Base-by-base conservation (phyloP, 2,888 invertebrate genomes). In the Tetragonisca angustula region DNA sequence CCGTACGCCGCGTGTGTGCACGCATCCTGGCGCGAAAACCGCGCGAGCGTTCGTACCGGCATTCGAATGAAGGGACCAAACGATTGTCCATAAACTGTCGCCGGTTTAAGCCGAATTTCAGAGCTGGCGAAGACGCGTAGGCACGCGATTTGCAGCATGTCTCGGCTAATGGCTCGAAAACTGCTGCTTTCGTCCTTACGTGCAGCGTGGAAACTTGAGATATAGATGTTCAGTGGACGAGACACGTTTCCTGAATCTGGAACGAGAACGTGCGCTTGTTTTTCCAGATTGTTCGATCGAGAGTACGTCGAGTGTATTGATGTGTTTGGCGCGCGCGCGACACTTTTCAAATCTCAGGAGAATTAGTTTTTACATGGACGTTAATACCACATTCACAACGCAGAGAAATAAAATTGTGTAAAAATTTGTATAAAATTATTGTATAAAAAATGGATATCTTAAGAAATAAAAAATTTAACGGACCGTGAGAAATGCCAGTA, bases 71-170 rank as follows among this genome's bases (percentile, higher is more conserved):
- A 74, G 59, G 72, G 62, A 9, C 43, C 62, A 27, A 27, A 21
- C 61, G 75, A 75, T 83, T 72, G 82, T 62, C 71, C 75, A 83
- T 75, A 56, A 83, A 71, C 65, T 68, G 81, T 81, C 61, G 65
- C n/a, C 67, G 75, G 64, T 82, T 82, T 74, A 1, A 81, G 75
- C 70, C 32, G 71, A 81, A 76, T 81, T 81, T 70, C 70, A 32
- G 65, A 15, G 65, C 0, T 32, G 50, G 9, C 17, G 43, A 24
- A 19, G 69, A 27, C 64, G 81, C 64, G 81, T 62, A 82, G 81
- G 50, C 74, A 43, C 43, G 81, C 81, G 74, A 70, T 59, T 69
- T 32, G 15, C 61, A 62, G 62, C 68, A 2, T 43, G 43, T 43
- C 43, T 43, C 43, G 43, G 52, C 64, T 82, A 82, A 82, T 82